These are phyloP conservation scores for Centropus unirufus DNA, from an alignment of 2,113 vertebrate genomes.

Conservation along the genomic window DNA sequence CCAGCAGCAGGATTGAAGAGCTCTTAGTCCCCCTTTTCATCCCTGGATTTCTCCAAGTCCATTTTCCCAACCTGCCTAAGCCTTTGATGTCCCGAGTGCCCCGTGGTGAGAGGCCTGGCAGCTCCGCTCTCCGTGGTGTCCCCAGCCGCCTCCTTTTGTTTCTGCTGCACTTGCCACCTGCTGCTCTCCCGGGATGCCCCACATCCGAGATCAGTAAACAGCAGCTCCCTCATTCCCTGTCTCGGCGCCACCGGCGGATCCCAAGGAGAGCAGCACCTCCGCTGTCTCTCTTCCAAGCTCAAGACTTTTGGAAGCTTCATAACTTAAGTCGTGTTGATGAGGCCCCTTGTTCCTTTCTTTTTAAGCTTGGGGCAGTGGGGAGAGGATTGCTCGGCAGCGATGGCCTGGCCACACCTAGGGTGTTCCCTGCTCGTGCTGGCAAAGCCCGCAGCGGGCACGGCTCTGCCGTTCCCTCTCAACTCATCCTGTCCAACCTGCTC, in stretches of 20 bases:
- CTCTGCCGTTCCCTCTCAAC: background rate
- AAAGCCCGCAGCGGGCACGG: background rate
- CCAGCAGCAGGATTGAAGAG: background rate
- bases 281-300: background rate
- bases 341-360: background rate
- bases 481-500: slow-evolving; percentile 43
- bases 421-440: background rate
- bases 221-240: background rate
- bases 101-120: background rate
- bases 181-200: background rate
- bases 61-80: background rate
- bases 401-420: background rate
- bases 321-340: background rate
- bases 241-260: background rate
- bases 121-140: fast-evolving
- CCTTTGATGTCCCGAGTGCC: background rate
- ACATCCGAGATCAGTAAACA: background rate
- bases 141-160: background rate
- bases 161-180: background rate
- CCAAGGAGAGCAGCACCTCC: background rate
- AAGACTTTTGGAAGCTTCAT: background rate
- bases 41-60: background rate
- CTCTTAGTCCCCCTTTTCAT: background rate
- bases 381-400: background rate
- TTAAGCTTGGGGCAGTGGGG: fast-evolving